phyloP scores from a whole-genome alignment of 2,113 vertebrate genomes.

The Dryoscopus gambensis region DNA sequence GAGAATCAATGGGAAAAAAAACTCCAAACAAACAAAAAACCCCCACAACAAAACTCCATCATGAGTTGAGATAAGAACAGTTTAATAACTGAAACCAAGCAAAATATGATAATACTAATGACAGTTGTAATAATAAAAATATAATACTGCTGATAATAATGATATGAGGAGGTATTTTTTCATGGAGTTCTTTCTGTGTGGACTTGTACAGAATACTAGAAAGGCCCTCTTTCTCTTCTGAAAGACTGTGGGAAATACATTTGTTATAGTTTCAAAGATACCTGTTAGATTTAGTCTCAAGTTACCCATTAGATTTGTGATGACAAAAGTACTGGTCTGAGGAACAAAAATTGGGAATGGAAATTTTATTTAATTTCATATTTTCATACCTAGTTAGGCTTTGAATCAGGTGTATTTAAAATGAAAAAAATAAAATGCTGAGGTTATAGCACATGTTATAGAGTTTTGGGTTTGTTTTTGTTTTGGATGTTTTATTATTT shows the following conservation, averaged over 20 bases:
- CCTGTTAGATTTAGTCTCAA: background rate
- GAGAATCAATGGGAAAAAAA: background rate
- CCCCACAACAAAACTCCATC: accelerated
- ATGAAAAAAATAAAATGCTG: background rate
- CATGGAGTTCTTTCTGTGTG: background rate
- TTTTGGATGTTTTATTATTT: background rate
- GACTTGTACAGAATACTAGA: background rate
- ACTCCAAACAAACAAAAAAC: background rate
- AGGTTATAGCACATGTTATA: background rate
- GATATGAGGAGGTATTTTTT: background rate
- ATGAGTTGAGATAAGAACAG: background rate
- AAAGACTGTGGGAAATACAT: background rate
- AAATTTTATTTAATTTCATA: background rate
- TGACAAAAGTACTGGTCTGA: background rate
- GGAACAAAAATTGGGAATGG: background rate
- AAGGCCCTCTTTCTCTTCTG: background rate
- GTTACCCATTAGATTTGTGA: background rate
- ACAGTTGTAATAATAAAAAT: background rate
- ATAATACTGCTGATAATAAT: background rate
- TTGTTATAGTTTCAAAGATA: background rate
- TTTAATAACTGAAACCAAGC: background rate
- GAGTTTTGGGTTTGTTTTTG: background rate
- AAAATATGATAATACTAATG: background rate
- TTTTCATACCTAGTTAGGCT: background rate
- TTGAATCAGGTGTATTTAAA: background rate